Evolutionary conservation across 2,113 vertebrate species (phyloP).

Genomic region (Nanorana parkeri): DNA sequence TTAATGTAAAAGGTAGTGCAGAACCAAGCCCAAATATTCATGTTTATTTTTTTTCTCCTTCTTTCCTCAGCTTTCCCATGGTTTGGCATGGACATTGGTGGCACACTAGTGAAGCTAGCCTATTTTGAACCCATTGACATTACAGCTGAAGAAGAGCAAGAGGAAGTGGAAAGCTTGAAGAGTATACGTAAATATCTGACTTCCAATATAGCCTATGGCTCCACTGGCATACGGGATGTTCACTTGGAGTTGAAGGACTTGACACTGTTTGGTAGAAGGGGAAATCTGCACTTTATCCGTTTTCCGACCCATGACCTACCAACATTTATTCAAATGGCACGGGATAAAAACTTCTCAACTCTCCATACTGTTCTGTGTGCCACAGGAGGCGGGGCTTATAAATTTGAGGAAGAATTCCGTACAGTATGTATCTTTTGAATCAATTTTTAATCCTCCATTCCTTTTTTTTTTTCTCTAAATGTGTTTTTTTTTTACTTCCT

Average conservation of each 20-base stretch:
- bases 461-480: background rate
- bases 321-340: slow-evolving; percentile 85
- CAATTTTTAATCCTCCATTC: background rate
- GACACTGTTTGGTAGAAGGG: slow-evolving; percentile 76
- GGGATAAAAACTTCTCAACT: slow-evolving; percentile 82
- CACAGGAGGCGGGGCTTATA: slow-evolving; percentile 82
- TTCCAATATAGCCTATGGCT: slow-evolving; percentile 82
- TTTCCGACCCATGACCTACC: slow-evolving; percentile 84
- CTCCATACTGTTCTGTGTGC: slow-evolving; percentile 84
- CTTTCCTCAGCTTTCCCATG: slow-evolving; percentile 77
- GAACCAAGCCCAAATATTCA: background rate
- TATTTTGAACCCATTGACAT: slow-evolving; percentile 84
- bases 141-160: slow-evolving; percentile 83
- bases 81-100: slow-evolving; percentile 86
- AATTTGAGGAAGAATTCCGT: slow-evolving; percentile 85
- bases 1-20: background rate
- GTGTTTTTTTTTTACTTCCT: background rate
- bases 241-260: slow-evolving; percentile 81
- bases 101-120: slow-evolving; percentile 79
- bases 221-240: slow-evolving; percentile 81
- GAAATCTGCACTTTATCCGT: slow-evolving; percentile 84
- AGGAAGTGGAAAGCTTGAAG: slow-evolving; percentile 84
- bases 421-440: slow-evolving; percentile 70
- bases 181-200: slow-evolving; percentile 83
- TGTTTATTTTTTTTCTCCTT: background rate